These are phyloP conservation scores for Naso thynnoides DNA, from an alignment of 2,797 vertebrate genomes.

Conservation along the genomic window DNA sequence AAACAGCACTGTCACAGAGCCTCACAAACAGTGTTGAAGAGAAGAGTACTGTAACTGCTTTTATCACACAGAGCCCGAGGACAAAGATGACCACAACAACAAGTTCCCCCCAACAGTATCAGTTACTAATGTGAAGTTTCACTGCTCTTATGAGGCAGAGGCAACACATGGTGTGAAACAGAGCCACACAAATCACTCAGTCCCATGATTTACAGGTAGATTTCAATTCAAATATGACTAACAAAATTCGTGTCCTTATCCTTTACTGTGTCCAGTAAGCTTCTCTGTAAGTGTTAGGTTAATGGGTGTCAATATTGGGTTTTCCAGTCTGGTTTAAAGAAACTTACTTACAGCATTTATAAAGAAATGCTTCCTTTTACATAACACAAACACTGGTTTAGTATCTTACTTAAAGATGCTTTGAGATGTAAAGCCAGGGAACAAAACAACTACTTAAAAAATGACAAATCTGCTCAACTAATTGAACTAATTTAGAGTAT, in stretches of 20 bases:
- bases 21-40: neutral
- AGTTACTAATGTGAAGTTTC: neutral
- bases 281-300: neutral
- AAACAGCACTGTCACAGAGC: neutral
- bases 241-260: no score
- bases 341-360: neutral
- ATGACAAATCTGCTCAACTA: neutral
- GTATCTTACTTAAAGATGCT: neutral
- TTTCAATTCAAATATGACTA: neutral
- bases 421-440: neutral
- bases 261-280: neutral
- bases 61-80: neutral
- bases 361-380: no score
- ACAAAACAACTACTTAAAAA: neutral
- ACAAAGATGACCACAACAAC: slow-evolving; percentile 6
- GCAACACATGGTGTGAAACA: slow-evolving; percentile 1
- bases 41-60: neutral
- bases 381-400: neutral
- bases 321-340: no score
- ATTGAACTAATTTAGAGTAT: neutral
- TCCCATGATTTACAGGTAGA: neutral
- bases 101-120: slow-evolving; percentile 6
- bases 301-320: no score
- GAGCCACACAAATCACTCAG: neutral
- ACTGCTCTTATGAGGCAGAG: neutral